Evolutionary conservation across 2,888 invertebrate genomes (phyloP).

Genomic region (Agrilus mali): DNA sequence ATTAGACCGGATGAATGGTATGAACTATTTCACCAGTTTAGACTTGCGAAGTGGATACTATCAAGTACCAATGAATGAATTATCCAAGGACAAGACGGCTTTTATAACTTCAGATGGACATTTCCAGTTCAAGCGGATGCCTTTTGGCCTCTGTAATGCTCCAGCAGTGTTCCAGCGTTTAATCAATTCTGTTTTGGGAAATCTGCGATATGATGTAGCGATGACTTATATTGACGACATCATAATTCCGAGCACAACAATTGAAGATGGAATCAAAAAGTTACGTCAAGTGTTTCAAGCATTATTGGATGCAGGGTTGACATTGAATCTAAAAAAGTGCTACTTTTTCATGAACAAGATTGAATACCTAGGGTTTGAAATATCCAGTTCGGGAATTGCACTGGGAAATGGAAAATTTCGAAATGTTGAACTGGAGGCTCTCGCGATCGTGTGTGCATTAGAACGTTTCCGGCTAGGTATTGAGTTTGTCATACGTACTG

Average conservation of each 20-base stretch:
- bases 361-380: conserved; percentile 12
- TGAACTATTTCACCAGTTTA: conserved; percentile 15
- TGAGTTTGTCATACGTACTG: conserved; percentile 8
- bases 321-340: conserved; percentile 5
- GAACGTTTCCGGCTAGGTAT: conserved; percentile 11
- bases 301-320: background rate
- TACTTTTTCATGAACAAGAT: conserved; percentile 10
- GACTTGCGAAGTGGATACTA: conserved; percentile 17
- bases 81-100: no score
- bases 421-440: conserved; percentile 9
- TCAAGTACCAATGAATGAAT: conserved; percentile 9
- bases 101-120: background rate
- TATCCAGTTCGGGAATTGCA: conserved; percentile 9
- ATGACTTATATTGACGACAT: conserved; percentile 11
- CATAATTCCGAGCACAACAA: conserved; percentile 5
- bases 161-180: conserved; percentile 19
- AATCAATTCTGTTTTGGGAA: conserved; percentile 3
- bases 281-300: background rate
- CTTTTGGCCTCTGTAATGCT: conserved; percentile 21
- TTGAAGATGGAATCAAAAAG: conserved; percentile 3
- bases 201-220: conserved; percentile 7
- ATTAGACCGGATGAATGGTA: conserved; percentile 11
- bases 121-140: conserved; percentile 10
- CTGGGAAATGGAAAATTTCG: conserved; percentile 11
- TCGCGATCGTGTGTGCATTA: conserved; percentile 6